A percentile compares a stretch with the other conserved stretches of the same genome.
These are phyloP conservation scores for Picus viridis DNA, from an alignment of 2,797 vertebrate species.

Conservation along the genomic window DNA sequence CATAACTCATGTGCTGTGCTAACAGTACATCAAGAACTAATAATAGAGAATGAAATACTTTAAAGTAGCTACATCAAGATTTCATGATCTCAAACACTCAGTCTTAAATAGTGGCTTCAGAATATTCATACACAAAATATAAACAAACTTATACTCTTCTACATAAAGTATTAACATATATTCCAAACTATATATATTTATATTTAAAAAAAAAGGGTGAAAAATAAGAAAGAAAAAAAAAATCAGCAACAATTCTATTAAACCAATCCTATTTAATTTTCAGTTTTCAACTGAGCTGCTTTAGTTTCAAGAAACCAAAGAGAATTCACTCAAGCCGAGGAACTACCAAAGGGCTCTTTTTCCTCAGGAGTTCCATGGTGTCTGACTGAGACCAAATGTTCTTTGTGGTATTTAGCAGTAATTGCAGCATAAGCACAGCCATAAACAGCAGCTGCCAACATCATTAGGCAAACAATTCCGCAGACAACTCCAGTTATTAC, in stretches of 20 bases:
- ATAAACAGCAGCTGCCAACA: slow-evolving; percentile 93
- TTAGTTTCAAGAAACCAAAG: background rate
- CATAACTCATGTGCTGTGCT: background rate
- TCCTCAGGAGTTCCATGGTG: slow-evolving; percentile 75
- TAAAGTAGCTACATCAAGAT: background rate
- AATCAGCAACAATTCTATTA: background rate
- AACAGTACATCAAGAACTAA: background rate
- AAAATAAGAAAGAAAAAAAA: background rate
- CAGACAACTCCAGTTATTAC: slow-evolving; percentile 94
- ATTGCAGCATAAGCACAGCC: slow-evolving; percentile 95
- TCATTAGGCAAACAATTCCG: slow-evolving; percentile 95
- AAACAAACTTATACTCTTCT: background rate
- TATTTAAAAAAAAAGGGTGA: background rate
- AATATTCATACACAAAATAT: background rate
- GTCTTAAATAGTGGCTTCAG: background rate
- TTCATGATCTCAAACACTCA: background rate
- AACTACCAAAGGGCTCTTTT: slow-evolving; percentile 84
- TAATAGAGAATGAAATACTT: background rate
- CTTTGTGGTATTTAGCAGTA: slow-evolving; percentile 88
- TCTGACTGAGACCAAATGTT: slow-evolving; percentile 67
- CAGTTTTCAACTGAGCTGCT: background rate
- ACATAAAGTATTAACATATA: background rate
- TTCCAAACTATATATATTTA: background rate
- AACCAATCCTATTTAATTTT: background rate
- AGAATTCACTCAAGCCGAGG: slow-evolving; percentile 77